Evolutionary conservation across 2,797 vertebrate genomes (phyloP), one percentile per base, ranked within the genome.

Genomic region (Geotrypetes seraphini): DNA sequence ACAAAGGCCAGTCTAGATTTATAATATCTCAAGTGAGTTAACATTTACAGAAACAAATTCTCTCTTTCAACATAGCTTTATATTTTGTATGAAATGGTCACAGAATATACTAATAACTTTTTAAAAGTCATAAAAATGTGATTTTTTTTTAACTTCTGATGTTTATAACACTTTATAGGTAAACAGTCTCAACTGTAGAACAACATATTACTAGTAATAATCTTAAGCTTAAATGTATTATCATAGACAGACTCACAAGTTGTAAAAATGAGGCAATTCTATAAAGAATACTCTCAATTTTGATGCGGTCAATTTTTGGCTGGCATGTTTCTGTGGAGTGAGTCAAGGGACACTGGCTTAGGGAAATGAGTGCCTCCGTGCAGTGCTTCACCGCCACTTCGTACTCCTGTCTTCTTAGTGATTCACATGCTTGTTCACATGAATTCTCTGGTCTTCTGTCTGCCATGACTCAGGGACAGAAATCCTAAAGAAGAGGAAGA

Each of bases 391-490:
- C 89, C 46, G 84, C 86, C 57, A 88, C 86, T 73, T 94, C 90
- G 75, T 94, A 97, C 73, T 99, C 92, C 79, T 87, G 87, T 78
- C 85, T 88, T 66, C 79, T 83, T 73, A 97, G 86, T 43, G 88
- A 97, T 85, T 89, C 92, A 74, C 90, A 89, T 63, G 93, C 92
- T 93, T 95, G 87, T 92, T 97, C 92, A 97, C 94, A 99, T 90
- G 92, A 90, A 89, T 92, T 91, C 81, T 96, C 92, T 79, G 87
- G 87, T 90, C 93, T 93, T 90, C 94, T 96, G 91, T 97, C 92
- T 86, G 92, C 95, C 93, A 96, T 99, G 95, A 96, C 94, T 97
- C 79, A 91, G 91, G 82, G 84, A 95, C 87, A 95, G 88, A 91
- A 91, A 82, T 75, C 89, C 92, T 96, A 61, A 46, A 65, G 41